phyloP scores from a whole-genome alignment of 2,113 vertebrate genomes.

The Oncorhynchus kisutch region DNA sequence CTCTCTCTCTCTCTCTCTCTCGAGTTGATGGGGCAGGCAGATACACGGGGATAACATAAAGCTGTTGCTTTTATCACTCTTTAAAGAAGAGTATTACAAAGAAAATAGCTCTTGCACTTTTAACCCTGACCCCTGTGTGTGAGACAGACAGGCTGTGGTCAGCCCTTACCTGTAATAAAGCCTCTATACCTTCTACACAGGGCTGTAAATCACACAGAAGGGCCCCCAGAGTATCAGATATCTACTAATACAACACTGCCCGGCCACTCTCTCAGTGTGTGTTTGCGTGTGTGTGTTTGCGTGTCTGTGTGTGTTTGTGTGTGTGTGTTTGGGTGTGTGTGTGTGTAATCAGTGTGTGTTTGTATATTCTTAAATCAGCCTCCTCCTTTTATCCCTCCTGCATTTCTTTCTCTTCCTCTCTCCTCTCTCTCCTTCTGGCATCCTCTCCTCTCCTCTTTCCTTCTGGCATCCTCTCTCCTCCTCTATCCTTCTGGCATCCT shows the following conservation, averaged over 20 bases:
- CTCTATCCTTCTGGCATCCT: no score
- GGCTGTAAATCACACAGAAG: constrained; percentile 69
- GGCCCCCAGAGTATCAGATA: constrained; percentile 73
- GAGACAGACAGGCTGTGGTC: constrained; percentile 54
- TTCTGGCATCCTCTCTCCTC: no score
- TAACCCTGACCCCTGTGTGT: constrained; percentile 71
- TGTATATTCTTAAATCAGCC: constrained; percentile 7
- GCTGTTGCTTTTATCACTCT: constrained; percentile 64
- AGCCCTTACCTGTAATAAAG: constrained; percentile 75
- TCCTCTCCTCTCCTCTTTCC: no score
- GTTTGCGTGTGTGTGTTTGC: no score
- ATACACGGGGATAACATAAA: constrained; percentile 50
- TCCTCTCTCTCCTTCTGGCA: background rate
- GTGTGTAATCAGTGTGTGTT: no score
- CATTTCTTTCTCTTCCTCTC: constrained; percentile 22
- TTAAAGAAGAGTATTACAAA: constrained; percentile 73
- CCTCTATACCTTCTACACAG: constrained; percentile 53
- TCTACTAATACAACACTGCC: constrained; percentile 54
- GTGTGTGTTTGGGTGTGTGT: no score
- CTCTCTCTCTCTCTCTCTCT: no score
- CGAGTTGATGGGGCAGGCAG: no score
- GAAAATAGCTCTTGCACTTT: constrained; percentile 75
- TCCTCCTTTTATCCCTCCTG: constrained; percentile 44
- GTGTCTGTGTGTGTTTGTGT: no score
- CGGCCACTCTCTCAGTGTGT: background rate